These are phyloP conservation scores for Lysandra bellargus DNA, from an alignment of 2,888 invertebrate genomes.

Conservation along the genomic window DNA sequence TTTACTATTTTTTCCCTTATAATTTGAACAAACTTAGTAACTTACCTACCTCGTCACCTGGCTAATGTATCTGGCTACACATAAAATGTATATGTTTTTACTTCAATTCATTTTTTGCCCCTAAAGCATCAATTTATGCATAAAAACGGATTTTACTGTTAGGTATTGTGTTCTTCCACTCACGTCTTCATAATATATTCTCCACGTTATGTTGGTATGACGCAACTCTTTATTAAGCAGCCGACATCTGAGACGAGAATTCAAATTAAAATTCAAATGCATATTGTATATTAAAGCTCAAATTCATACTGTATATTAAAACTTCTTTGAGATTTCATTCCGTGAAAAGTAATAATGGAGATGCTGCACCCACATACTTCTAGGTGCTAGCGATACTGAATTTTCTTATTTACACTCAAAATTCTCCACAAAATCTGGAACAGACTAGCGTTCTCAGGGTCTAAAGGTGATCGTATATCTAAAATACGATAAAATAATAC, in stretches of 20 bases:
- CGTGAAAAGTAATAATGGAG: slow-evolving; percentile 3
- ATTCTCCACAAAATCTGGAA: not conserved
- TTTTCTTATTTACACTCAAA: not conserved
- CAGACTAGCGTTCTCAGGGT: not conserved
- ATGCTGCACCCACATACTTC: not conserved
- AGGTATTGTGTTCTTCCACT: no score
- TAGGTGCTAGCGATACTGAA: not conserved
- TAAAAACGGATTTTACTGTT: no score
- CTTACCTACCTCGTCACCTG: no score
- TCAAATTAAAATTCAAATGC: slow-evolving; percentile 6
- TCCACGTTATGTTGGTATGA: not conserved
- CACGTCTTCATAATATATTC: not conserved
- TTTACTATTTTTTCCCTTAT: no score
- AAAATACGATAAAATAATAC: no score
- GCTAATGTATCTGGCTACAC: no score
- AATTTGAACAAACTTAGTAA: no score
- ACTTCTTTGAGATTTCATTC: not conserved
- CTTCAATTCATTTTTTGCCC: no score
- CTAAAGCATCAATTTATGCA: no score
- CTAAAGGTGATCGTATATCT: no score
- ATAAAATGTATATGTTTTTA: no score
- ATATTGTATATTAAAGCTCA: not conserved
- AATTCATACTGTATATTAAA: not conserved
- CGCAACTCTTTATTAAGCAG: not conserved
- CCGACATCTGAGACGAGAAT: not conserved